phyloP scores from a whole-genome alignment of 2,113 vertebrate genomes.

The Osmerus mordax region DNA sequence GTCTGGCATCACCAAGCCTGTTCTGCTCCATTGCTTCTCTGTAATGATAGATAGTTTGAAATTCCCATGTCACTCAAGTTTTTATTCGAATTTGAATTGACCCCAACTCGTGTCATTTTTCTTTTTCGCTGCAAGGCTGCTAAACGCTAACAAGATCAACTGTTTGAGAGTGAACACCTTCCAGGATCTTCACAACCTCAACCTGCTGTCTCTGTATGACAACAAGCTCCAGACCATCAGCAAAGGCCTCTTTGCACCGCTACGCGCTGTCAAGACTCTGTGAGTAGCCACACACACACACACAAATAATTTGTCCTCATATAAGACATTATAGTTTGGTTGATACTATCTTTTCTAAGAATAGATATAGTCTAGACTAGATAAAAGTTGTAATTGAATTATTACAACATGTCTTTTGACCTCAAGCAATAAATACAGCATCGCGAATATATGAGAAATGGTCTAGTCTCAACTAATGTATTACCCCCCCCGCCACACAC shows the following conservation, averaged over 20 bases:
- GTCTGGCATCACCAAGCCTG: not conserved
- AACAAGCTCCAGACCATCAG: constrained; percentile 98
- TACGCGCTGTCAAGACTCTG: constrained; percentile 97
- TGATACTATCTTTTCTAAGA: too few relatives aligned
- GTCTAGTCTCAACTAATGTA: too few relatives aligned
- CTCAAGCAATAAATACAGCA: too few relatives aligned
- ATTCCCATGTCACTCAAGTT: too few relatives aligned
- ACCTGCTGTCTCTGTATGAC: constrained; percentile 95
- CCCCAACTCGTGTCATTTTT: not conserved
- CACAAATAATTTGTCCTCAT: not conserved
- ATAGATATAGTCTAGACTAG: too few relatives aligned
- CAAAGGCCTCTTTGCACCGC: constrained; percentile 92
- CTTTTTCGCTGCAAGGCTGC: not conserved
- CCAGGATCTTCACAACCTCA: constrained; percentile 96
- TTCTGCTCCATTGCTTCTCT: not conserved
- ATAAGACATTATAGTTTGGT: too few relatives aligned
- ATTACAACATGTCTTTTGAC: too few relatives aligned
- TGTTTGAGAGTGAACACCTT: constrained; percentile 96
- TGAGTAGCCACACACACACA: constrained; percentile 67
- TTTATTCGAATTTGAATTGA: not conserved
- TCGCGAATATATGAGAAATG: too few relatives aligned
- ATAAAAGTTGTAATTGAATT: too few relatives aligned
- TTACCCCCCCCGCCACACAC: not conserved
- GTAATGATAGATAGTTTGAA: too few relatives aligned
- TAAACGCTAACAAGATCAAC: constrained; percentile 94